Base-by-base conservation (phyloP, 2,113 vertebrate species). In the Apteryx owenii region DNA sequence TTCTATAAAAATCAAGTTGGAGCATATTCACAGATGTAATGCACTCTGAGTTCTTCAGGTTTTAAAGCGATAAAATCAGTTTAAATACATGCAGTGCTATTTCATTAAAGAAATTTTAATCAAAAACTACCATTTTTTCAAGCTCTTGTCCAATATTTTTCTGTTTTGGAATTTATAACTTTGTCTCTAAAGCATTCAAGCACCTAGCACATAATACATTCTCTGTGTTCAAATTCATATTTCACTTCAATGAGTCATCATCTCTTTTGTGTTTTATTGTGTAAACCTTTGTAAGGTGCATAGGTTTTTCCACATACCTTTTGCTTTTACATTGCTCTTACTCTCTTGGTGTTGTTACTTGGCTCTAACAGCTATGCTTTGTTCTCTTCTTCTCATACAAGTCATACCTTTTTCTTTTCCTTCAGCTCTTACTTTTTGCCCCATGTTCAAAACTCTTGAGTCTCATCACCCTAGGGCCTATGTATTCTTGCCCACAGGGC, bases 261-360 rank as follows among this genome's bases (percentile, higher is more conserved):
- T n/a, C 0, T 1, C 38, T 85, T 64, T 22, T 14, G 5, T n/a
- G 50, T 60, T 84, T 61, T 69, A 44, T 64, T 0, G 0, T 7
- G 7, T 12, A 88, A 54, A 7, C 3, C 3, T 58, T 65, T 36
- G 12, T 16, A 53, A 50, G 10, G 12, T 13, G 7, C 2, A 0
- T 5, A 58, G 5, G 9, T 3, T 73, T 50, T 60, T 77, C 21
- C 46, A 36, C 6, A 40, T 48, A 20, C 18, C 7, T 60, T 80
- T 29, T 79, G 40, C 23, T 88, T 62, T 62, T 50, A 15, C 42
- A 10, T 50, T 78, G 18, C 21, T 64, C 21, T 53, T 33, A 60
- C 13, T n/a, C 31, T 84, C 28, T 23, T 5, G 31, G 42, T 54
- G 36, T 42, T 0, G 0, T 31, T 22, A 29, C 12, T 79, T 36